These are phyloP conservation scores for Gobio gobio DNA, from an alignment of 2,113 vertebrate genomes.

Conservation along the genomic window DNA sequence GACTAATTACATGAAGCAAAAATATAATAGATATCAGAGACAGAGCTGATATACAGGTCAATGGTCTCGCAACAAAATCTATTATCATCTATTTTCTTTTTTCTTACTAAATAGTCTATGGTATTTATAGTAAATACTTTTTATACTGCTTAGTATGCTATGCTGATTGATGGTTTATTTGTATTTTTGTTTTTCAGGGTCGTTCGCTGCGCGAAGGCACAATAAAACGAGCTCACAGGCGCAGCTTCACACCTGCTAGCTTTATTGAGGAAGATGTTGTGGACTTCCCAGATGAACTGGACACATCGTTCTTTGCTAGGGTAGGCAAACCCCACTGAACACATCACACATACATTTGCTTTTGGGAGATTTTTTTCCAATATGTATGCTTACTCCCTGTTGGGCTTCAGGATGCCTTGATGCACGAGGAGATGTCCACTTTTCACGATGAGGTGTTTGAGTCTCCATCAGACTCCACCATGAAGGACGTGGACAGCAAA, in stretches of 20 bases:
- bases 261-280: slow-evolving; percentile 93
- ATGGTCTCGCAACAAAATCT: not conserved
- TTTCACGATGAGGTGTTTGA: slow-evolving; percentile 94
- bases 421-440: slow-evolving; percentile 92
- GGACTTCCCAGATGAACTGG: slow-evolving; percentile 93
- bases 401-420: slow-evolving; percentile 85
- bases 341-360: not conserved
- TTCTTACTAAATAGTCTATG: not conserved
- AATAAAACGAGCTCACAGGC: slow-evolving; percentile 81
- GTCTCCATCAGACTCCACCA: slow-evolving; percentile 87
- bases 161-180: not conserved
- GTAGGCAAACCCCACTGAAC: slow-evolving; percentile 68
- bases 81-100: not conserved
- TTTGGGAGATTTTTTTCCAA: not conserved
- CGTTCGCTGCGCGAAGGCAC: slow-evolving; percentile 87
- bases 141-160: not conserved
- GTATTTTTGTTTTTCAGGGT: slow-evolving; percentile 75
- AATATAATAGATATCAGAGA: too few species aligned
- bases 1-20: not conserved
- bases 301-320: slow-evolving; percentile 97
- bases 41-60: not conserved
- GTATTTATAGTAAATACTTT: not conserved
- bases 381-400: not conserved
- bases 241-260: slow-evolving; percentile 94
- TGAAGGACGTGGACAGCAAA: slow-evolving; percentile 84